Evolutionary conservation across 2,888 invertebrate genomes (phyloP), one percentile per base, ranked within the genome.

Genomic region (Andrena marginata): DNA sequence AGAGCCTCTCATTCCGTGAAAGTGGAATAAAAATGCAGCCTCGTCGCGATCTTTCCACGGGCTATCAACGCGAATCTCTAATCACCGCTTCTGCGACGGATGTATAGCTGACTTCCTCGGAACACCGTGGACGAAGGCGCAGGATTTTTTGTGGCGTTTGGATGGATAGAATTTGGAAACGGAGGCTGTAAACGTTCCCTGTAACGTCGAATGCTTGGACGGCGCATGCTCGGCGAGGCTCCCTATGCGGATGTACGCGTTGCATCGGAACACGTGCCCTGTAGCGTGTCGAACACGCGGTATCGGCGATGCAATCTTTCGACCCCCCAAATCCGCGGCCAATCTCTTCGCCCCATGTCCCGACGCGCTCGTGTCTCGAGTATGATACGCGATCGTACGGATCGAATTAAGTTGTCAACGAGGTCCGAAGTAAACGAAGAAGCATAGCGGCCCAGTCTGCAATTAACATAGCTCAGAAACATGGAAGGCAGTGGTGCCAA

Each of bases 281-380:
- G 76, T 77, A 65, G 64, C 84, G 77, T 88, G 84, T 90, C 84
- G 84, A 89, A 90, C 85, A 89, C 80, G 83, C 77, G 85, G 80
- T 87, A 90, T 89, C 90, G 63, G 23, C 60, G 82, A 82, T 87
- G 70, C 80, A 80, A 89, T 89, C 89, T 88, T 87, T 85, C 54
- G 73, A 81, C 73, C 81, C 77, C 80, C 60, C 48, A 63, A 42
- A 75, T 80, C 75, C 76, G 64, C 70, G 70, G 65, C 79, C 77
- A 77, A 85, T 85, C 69, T 72, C 63, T 16, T 65, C 68, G 76
- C 31, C 74, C 23, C 51, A n/a, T 60, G 60, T 42, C 23, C 60
- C 49, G 62, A 10, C 67, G 59, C 62, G 31, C 49, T 35, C 48
- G 33, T 49, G 42, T 54, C 65, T 16, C 65, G 7, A 31, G 13